Evolutionary conservation across 2,797 vertebrate species (phyloP).

Genomic region (Sitta carolinensis): DNA sequence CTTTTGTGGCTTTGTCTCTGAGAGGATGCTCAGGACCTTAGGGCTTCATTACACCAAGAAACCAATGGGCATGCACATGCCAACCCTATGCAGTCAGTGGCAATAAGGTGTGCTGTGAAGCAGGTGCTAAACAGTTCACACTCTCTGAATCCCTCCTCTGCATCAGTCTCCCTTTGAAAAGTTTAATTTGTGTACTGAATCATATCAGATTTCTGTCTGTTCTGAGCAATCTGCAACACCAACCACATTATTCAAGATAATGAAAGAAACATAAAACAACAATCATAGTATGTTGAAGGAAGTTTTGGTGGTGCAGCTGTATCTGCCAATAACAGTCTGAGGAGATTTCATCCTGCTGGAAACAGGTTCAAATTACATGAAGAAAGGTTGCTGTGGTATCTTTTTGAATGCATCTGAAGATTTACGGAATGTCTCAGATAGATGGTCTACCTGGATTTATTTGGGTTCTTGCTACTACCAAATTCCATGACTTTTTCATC

Average conservation of each 20-base stretch:
- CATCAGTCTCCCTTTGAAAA: not conserved
- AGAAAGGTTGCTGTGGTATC: not conserved
- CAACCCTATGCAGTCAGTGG: not conserved
- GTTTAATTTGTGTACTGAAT: not conserved
- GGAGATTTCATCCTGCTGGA: not conserved
- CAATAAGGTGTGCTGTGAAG: not conserved
- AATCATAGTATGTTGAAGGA: not conserved
- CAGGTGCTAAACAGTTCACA: not conserved
- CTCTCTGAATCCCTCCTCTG: not conserved
- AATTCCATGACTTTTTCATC: not conserved
- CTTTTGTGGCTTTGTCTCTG: not conserved
- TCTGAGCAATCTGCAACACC: not conserved
- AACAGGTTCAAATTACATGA: not conserved
- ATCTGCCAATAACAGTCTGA: not conserved
- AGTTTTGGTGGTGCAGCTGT: not conserved
- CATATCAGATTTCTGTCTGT: not conserved
- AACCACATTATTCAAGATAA: not conserved
- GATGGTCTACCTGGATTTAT: not conserved
- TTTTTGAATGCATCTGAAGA: not conserved
- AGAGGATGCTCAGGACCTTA: not conserved
- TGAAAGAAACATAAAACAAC: not conserved
- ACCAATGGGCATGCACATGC: rapidly evolving
- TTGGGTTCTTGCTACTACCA: not conserved
- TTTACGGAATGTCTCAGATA: not conserved
- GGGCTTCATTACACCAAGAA: not conserved